These are phyloP conservation scores for Chionoecetes opilio DNA, from an alignment of 1,140 invertebrate species.

Conservation along the genomic window DNA sequence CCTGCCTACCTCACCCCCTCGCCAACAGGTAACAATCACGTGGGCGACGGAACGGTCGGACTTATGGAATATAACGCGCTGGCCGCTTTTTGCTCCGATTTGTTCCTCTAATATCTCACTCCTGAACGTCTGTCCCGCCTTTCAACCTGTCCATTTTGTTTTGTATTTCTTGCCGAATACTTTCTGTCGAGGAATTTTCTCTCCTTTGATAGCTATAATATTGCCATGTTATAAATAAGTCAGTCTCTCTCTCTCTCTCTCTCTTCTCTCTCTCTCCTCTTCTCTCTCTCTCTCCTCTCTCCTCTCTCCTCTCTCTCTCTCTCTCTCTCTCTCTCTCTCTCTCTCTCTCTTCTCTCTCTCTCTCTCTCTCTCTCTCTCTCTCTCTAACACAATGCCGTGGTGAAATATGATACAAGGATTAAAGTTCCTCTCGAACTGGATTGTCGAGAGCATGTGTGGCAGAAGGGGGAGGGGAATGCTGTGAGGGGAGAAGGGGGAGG, in stretches of 20 bases:
- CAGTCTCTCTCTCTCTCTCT: constrained; percentile 29
- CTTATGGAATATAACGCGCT: neutral
- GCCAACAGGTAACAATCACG: neutral
- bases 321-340: constrained; percentile 27
- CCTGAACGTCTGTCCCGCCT: neutral
- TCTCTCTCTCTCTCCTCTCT: constrained; percentile 27
- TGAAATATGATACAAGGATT: constrained; percentile 55
- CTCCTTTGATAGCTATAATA: neutral
- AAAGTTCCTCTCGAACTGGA: constrained; percentile 56
- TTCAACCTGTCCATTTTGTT: no score
- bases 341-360: constrained; percentile 27
- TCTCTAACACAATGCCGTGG: neutral
- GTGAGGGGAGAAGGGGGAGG: neutral
- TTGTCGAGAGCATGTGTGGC: neutral
- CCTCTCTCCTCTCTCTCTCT: constrained; percentile 23
- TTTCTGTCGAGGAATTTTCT: neutral
- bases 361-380: constrained; percentile 23
- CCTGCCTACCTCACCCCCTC: neutral
- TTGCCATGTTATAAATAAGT: no score
- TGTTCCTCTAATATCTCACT: neutral
- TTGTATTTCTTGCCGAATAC: no score
- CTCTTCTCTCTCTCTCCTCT: constrained; percentile 25
- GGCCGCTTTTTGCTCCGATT: neutral
- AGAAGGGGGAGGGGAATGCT: neutral
- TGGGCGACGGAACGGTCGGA: neutral